phyloP scores from a whole-genome alignment of 2,888 invertebrate genomes.

The Anaspis maculata region DNA sequence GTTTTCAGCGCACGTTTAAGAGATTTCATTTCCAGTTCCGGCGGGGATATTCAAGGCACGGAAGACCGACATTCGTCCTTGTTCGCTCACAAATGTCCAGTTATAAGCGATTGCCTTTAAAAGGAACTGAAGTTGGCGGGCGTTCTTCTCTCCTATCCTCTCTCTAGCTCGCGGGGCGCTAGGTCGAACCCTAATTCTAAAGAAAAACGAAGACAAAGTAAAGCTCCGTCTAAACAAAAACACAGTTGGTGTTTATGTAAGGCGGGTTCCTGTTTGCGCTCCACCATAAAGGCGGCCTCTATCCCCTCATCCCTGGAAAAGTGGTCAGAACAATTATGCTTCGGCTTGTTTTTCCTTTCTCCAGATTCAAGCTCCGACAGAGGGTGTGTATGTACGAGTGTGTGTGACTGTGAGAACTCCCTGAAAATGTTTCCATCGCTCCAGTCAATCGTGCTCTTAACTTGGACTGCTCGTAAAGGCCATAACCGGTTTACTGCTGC shows the following conservation, averaged over 20 bases:
- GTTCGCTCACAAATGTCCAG: constrained; percentile 31
- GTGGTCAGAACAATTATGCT: constrained; percentile 30
- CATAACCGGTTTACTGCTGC: constrained; percentile 18
- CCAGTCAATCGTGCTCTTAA: constrained; percentile 20
- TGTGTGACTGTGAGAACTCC: constrained; percentile 15
- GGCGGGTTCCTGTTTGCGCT: constrained; percentile 24
- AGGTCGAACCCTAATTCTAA: constrained; percentile 19
- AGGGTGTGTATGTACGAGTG: no score
- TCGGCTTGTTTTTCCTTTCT: constrained; percentile 23
- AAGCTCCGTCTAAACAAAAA: constrained; percentile 27
- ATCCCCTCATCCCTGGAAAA: constrained; percentile 17
- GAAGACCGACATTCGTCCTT: constrained; percentile 28
- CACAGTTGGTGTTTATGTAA: constrained; percentile 32
- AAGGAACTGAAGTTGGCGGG: constrained; percentile 19
- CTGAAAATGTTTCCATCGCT: constrained; percentile 19
- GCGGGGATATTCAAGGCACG: constrained; percentile 31
- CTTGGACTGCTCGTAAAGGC: constrained; percentile 16
- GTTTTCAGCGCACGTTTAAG: constrained; percentile 31
- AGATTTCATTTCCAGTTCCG: constrained; percentile 34
- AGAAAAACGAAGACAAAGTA: constrained; percentile 26
- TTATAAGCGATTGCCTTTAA: constrained; percentile 32
- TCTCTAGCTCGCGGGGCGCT: constrained; percentile 11
- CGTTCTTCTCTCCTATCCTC: no score
- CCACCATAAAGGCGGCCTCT: constrained; percentile 18
- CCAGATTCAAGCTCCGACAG: constrained; percentile 20